Evolutionary conservation across 1,140 invertebrate species (phyloP).

Genomic region (Carcinoscorpius rotundicauda): DNA sequence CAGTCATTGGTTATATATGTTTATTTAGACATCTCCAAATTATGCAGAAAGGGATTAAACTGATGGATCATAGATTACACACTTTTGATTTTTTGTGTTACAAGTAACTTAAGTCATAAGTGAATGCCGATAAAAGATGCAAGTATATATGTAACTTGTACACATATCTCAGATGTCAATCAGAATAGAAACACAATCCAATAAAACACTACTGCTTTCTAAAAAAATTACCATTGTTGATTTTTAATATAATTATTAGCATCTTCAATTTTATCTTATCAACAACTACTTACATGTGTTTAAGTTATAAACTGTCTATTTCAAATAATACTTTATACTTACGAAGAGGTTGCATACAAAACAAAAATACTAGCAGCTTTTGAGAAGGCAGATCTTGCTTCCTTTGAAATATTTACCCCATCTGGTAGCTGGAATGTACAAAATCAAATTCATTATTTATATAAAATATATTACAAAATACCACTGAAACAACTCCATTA

Average conservation of each 20-base stretch:
- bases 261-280: neutral
- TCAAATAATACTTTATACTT: neutral
- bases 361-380: conserved; percentile 36
- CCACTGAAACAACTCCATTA: too few relatives aligned
- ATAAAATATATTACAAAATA: too few relatives aligned
- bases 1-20: too few relatives aligned
- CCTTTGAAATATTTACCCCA: conserved; percentile 35
- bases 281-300: neutral
- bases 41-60: too few relatives aligned
- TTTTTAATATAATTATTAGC: neutral
- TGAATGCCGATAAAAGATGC: too few relatives aligned
- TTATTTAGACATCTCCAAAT: too few relatives aligned
- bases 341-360: conserved; percentile 35
- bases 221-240: neutral
- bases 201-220: neutral
- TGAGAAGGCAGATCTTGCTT: conserved; percentile 35
- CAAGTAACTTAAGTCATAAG: too few relatives aligned
- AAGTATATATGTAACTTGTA: too few relatives aligned
- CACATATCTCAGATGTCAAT: neutral
- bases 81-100: too few relatives aligned
- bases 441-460: too few relatives aligned
- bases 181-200: neutral
- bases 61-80: too few relatives aligned
- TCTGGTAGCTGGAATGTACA: conserved; percentile 10
- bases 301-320: neutral